Evolutionary conservation across 2,888 invertebrate genomes (phyloP), one percentile per base, ranked within the genome.

Genomic region (Clanis bilineata): DNA sequence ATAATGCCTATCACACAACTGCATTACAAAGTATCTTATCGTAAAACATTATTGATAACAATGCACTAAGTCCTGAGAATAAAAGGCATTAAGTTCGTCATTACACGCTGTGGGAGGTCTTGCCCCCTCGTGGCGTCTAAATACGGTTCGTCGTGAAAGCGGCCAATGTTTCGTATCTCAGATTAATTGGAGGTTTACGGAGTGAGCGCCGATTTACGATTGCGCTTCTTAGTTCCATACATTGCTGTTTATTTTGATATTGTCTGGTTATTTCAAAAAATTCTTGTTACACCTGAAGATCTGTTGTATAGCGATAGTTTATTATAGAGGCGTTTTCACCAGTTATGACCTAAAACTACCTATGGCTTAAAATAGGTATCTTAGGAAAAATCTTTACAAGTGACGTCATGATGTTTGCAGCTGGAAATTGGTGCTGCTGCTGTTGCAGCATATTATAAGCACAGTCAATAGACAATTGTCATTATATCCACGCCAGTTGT

Each of bases 131-230:
- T 23, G 44, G 22, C 18, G 15, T 10, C 18, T 51, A 43, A 57
- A 28, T 41, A 18, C 43, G 43, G 43, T 18, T 18, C 43, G 25
- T 28, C 28, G 56, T 56, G 56, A 56, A 56, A 56, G 56, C 39
- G 39, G 32, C 15, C 32, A 28, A 41, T 56, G 25, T 38, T 57
- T 43, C 43, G 43, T 57, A 43, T 47, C 28, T 58, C 38, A 25
- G n/a, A 44, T 57, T 61, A 61, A 61, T 61, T 60, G 54, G 58
- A 41, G 47, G 44, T 55, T 55, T 55, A 22, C 54, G 54, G n/a
- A 25, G 51, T 21, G 55, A n/a, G 47, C 58, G 5, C 39, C 58
- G 58, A 58, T 61, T 61, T 58, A 61, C 38, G 38, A 55, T 54
- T 23, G 28, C 28, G 41, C 18, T 41, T 41, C 18, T 41, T 41